Evolutionary conservation across 2,797 vertebrate species (phyloP).

Genomic region (Zonotrichia albicollis): DNA sequence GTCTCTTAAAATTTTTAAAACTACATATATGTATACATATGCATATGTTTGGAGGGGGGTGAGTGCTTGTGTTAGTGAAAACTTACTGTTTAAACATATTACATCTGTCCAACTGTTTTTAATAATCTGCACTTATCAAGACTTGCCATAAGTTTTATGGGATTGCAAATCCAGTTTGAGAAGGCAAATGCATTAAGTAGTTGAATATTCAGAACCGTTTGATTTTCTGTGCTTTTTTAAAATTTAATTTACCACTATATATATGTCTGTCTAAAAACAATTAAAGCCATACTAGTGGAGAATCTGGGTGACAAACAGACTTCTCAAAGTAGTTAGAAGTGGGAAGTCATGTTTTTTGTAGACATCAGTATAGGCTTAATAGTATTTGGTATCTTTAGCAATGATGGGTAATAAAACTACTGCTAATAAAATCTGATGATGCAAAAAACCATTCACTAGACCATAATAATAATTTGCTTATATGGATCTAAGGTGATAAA

Average conservation of each 20-base stretch:
- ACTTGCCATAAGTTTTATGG: neutral
- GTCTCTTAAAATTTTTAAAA: neutral
- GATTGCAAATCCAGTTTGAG: neutral
- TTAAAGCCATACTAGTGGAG: neutral
- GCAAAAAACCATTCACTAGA: neutral
- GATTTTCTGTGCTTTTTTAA: neutral
- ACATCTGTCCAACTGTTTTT: neutral
- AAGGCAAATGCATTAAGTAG: neutral
- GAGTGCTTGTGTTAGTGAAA: neutral
- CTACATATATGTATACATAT: accelerated
- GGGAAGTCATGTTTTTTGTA: neutral
- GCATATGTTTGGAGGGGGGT: accelerated
- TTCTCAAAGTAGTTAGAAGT: neutral
- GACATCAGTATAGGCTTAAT: neutral
- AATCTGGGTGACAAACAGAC: neutral
- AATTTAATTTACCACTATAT: neutral
- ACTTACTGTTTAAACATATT: neutral
- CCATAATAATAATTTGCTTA: neutral
- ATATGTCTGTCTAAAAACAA: neutral
- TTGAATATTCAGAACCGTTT: neutral
- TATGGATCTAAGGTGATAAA: neutral
- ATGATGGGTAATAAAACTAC: neutral
- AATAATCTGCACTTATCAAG: neutral
- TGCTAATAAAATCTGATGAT: neutral
- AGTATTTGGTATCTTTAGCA: neutral